Percentiles rank a stretch among this genome's conserved stretches.
Evolutionary conservation across 2,797 vertebrate species (phyloP).

Genomic region (Miichthys miiuy): DNA sequence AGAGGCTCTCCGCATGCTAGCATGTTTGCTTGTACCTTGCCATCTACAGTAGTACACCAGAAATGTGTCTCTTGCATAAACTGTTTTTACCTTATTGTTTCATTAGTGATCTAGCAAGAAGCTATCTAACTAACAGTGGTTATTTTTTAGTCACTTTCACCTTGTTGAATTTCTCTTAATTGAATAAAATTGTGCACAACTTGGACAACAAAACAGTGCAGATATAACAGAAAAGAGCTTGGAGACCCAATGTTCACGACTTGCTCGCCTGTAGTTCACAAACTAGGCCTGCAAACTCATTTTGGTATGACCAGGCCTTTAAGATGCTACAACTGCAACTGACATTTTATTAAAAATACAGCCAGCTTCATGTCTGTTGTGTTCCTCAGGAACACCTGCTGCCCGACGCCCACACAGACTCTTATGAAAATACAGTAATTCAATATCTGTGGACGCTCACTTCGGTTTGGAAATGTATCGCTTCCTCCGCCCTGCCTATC

Average conservation of each 20-base stretch:
- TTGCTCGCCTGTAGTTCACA: background rate
- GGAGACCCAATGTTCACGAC: background rate
- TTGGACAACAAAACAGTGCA: background rate
- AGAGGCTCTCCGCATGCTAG: background rate
- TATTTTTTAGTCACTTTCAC: no score
- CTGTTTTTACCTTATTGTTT: background rate
- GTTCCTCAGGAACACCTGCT: conserved; percentile 51
- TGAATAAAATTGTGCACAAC: no score
- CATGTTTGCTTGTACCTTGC: background rate
- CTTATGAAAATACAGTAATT: conserved; percentile 25
- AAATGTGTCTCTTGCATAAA: no score
- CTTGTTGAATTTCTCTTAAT: no score
- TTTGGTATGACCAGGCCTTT: background rate
- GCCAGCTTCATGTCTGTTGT: background rate
- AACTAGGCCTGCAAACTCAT: background rate
- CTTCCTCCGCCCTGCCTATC: conserved; percentile 44
- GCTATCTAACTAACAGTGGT: background rate
- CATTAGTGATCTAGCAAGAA: background rate
- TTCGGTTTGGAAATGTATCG: conserved; percentile 16
- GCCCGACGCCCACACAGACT: conserved; percentile 1
- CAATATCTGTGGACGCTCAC: conserved; percentile 42
- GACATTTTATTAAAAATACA: background rate
- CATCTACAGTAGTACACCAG: no score
- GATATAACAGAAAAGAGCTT: background rate
- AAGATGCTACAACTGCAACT: background rate